Percentiles rank a stretch among this genome's conserved stretches.
These are phyloP conservation scores for Procavia capensis DNA, from an alignment of 2,113 vertebrate species.

Conservation along the genomic window DNA sequence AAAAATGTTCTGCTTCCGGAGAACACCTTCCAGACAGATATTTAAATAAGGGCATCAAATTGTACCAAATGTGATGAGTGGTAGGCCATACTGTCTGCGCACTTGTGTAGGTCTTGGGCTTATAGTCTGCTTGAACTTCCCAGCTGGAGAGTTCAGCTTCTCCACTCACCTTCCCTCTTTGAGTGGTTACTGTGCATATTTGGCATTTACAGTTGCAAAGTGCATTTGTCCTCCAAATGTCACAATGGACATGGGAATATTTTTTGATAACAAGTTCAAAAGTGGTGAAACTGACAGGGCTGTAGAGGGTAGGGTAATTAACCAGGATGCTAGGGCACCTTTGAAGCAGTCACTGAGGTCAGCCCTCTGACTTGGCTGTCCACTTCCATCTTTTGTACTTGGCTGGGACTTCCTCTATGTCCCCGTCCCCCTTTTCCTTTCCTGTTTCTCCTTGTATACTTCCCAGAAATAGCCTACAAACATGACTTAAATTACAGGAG, in stretches of 20 bases:
- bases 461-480: conserved; percentile 1
- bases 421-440: neutral
- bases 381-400: neutral
- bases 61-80: conserved; percentile 19
- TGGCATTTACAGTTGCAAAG: conserved; percentile 67
- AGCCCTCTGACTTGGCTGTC: neutral
- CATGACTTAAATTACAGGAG: conserved; percentile 23
- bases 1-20: conserved; percentile 67
- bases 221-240: conserved; percentile 56
- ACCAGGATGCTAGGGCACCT: neutral
- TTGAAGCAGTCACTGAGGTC: neutral
- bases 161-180: conserved; percentile 30
- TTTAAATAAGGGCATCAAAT: conserved; percentile 75
- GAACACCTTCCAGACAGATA: conserved; percentile 49
- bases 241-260: neutral
- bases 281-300: neutral
- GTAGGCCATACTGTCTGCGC: conserved; percentile 38
- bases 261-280: conserved; percentile 49
- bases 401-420: neutral
- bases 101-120: conserved; percentile 12
- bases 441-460: neutral
- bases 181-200: neutral
- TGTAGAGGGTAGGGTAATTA: neutral
- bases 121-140: conserved; percentile 25
- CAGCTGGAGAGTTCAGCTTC: neutral